Base-by-base conservation (phyloP, 1,140 invertebrate species). In the Ericerus pela region DNA sequence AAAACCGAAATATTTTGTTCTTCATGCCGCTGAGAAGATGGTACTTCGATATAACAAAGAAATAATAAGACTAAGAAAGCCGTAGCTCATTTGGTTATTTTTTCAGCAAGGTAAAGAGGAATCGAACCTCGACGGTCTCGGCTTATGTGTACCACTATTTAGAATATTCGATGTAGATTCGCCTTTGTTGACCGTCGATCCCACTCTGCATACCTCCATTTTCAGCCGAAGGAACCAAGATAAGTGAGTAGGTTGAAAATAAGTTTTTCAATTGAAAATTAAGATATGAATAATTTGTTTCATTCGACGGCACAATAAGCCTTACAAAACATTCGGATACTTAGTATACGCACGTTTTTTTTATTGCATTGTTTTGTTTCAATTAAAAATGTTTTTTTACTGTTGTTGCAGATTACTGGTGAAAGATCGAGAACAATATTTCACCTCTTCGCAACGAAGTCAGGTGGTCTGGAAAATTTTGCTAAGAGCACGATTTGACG, bases 381-480 rank as follows among this genome's bases (percentile, higher is more conserved):
- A 37, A n/a, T 12, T 22, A 53, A 54, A 58, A 60, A 58, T 51
- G 31, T 57, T 57, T 28, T 58, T 33, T 38, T 63, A 62, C 61
- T 41, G 37, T 37, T 55, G 59, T 68, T 66, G 5, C 62, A 93
- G 90, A 65, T 94, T 93, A 68, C 79, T 92, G 53, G 85, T 94
- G 0, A 90, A 90, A 68, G 85, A 91, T 64, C 75, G 83, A 47
- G 82, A 89, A 43, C 82, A 80, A 0, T 82, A 85, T 31, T 96
- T 88, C 65, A 88, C 87, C 0, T 81, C 85, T 52, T 82, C 90
- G 0, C 88, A 94, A 65, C 73, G 93, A 30, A 91, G 86, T 59
- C 70, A 89, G 33, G 85, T 96, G 62, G 90, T 94, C 0, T 94
- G 94, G 83, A 89, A 96, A 68, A 88, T 96, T 59, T 70, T 97